phyloP scores from a whole-genome alignment of 2,888 invertebrate genomes.

The Allophyes oxyacanthae region DNA sequence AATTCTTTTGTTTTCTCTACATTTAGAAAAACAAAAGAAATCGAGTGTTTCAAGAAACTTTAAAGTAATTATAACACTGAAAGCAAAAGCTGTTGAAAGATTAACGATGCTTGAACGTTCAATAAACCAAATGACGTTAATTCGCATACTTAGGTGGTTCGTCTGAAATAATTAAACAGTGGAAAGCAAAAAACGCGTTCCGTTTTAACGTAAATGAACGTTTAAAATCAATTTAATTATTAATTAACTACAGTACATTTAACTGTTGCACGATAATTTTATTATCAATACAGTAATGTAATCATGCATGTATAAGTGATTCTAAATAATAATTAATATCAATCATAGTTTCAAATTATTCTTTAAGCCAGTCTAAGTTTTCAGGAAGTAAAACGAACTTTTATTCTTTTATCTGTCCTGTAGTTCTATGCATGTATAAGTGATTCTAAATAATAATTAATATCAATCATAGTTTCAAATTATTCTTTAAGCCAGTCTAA shows the following conservation, averaged over 20 bases:
- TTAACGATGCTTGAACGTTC: conserved; percentile 24
- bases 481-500: too few relatives aligned
- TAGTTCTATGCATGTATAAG: not conserved
- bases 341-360: too few relatives aligned
- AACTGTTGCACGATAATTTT: conserved; percentile 25
- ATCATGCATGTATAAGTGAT: not conserved
- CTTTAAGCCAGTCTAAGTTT: too few relatives aligned
- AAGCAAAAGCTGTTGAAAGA: conserved; percentile 21
- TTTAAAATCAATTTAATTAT: conserved; percentile 31
- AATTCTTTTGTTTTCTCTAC: too few relatives aligned
- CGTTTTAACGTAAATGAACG: conserved; percentile 26
- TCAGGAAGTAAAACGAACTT: too few relatives aligned
- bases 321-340: not conserved
- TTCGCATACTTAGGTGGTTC: conserved; percentile 3
- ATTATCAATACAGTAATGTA: conserved; percentile 25
- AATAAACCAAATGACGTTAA: conserved; percentile 3
- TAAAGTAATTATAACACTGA: conserved; percentile 6
- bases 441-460: not conserved
- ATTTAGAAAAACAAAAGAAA: too few relatives aligned
- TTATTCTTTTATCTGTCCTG: too few relatives aligned
- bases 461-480: too few relatives aligned
- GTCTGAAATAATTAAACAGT: not conserved
- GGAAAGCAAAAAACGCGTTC: conserved; percentile 18
- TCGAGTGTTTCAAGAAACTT: not conserved
- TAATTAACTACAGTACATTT: conserved; percentile 31